Percentiles rank a stretch among this genome's conserved stretches.
These are phyloP conservation scores for Cyprinella venusta DNA, from an alignment of 2,797 vertebrate genomes.

Conservation along the genomic window DNA sequence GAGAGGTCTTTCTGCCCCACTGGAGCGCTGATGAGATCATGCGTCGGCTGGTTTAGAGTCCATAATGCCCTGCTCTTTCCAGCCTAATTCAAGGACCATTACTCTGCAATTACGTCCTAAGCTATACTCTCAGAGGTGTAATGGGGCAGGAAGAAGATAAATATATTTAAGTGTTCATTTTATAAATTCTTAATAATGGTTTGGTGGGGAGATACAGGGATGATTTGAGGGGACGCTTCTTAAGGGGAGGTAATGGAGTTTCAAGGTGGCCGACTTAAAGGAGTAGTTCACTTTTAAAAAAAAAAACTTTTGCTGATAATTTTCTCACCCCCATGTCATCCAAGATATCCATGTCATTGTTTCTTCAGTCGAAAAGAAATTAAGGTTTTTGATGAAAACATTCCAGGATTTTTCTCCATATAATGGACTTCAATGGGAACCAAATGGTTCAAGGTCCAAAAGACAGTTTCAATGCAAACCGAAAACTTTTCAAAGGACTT, in stretches of 20 bases:
- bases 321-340: too few relatives aligned
- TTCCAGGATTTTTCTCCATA: too few relatives aligned
- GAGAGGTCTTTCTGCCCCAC: slow-evolving; percentile 26
- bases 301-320: too few relatives aligned
- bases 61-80: slow-evolving; percentile 40
- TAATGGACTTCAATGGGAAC: too few relatives aligned
- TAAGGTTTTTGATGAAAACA: too few relatives aligned
- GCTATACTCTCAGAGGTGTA: slow-evolving; percentile 29
- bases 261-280: slow-evolving; percentile 21
- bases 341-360: too few relatives aligned
- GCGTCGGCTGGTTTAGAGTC: slow-evolving; percentile 41
- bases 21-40: slow-evolving; percentile 48
- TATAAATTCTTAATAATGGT: slow-evolving; percentile 32
- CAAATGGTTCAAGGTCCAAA: too few relatives aligned
- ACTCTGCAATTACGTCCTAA: slow-evolving; percentile 34
- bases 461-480: too few relatives aligned
- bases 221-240: slow-evolving; percentile 27
- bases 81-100: slow-evolving; percentile 49
- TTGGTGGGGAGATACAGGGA: neutral
- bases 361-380: too few relatives aligned
- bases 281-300: too few relatives aligned
- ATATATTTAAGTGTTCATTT: slow-evolving; percentile 34
- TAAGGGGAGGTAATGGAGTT: slow-evolving; percentile 25
- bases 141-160: slow-evolving; percentile 33
- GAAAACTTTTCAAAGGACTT: too few relatives aligned